Evolutionary conservation across 2,888 invertebrate genomes (phyloP).

Genomic region (Aproaerema taeniolella): DNA sequence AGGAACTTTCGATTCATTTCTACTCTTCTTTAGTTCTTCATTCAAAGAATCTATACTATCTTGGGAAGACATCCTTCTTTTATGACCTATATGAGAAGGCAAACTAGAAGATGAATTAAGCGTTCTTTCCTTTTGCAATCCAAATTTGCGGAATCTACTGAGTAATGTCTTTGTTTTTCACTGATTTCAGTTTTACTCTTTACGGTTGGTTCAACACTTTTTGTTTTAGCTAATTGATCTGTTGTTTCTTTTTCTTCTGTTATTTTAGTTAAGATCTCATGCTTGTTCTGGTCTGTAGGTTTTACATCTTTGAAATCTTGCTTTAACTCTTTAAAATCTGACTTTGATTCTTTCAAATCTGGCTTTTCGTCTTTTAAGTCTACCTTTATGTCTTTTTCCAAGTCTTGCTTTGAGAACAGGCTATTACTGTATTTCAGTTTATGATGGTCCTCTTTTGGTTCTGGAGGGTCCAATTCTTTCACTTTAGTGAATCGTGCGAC

Average conservation of each 20-base stretch:
- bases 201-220: slow-evolving; percentile 31
- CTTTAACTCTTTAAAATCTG: slow-evolving; percentile 66
- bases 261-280: slow-evolving; percentile 21
- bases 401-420: slow-evolving; percentile 63
- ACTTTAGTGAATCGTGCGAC: slow-evolving; percentile 62
- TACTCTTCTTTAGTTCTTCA: slow-evolving; percentile 80
- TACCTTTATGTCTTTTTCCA: slow-evolving; percentile 57
- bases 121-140: slow-evolving; percentile 79
- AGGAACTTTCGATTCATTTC: slow-evolving; percentile 68
- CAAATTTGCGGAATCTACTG: slow-evolving; percentile 60
- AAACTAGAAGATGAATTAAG: slow-evolving; percentile 75
- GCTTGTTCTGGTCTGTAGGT: slow-evolving; percentile 26
- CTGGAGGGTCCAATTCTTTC: slow-evolving; percentile 53
- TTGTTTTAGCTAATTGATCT: slow-evolving; percentile 28
- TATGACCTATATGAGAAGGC: slow-evolving; percentile 81
- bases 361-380: no score
- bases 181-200: slow-evolving; percentile 42
- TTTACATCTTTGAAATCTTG: slow-evolving; percentile 47
- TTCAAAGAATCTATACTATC: slow-evolving; percentile 78
- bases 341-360: no score
- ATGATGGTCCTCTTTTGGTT: slow-evolving; percentile 57
- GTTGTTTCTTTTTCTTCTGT: slow-evolving; percentile 18
- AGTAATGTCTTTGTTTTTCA: slow-evolving; percentile 70
- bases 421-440: slow-evolving; percentile 61
- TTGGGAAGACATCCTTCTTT: slow-evolving; percentile 88